A percentile compares a stretch with the other conserved stretches of the same genome.
phyloP scores from a whole-genome alignment of 2,113 vertebrate species.

The Oenanthe melanoleuca region DNA sequence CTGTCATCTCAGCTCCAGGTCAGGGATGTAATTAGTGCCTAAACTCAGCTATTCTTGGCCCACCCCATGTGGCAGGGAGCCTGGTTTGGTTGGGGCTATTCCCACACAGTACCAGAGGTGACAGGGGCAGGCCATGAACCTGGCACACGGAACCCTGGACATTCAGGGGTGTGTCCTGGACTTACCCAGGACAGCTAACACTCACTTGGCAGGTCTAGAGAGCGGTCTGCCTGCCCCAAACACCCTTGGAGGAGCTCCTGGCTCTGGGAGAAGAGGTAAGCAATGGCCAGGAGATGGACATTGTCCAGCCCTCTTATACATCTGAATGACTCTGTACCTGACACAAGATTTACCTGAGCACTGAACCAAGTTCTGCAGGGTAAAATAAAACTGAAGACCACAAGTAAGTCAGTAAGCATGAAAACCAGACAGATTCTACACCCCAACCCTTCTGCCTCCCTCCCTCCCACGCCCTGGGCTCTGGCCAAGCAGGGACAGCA shows the following conservation, averaged over 20 bases:
- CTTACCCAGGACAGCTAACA: neutral
- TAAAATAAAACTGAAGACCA: neutral
- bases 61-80: neutral
- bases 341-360: neutral
- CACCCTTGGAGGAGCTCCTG: neutral
- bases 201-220: neutral
- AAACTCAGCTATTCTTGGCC: neutral
- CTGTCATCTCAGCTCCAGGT: neutral
- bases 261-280: neutral
- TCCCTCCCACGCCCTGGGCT: neutral
- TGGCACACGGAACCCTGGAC: neutral
- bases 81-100: neutral
- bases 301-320: neutral
- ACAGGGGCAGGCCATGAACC: neutral
- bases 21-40: neutral
- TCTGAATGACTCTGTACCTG: neutral
- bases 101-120: neutral
- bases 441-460: neutral
- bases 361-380: neutral
- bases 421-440: neutral
- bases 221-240: neutral
- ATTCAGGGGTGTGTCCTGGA: neutral
- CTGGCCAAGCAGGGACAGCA: neutral
- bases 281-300: rapidly evolving
- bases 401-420: neutral